Evolutionary conservation across 2,888 invertebrate species (phyloP), one percentile per base, ranked within the genome.

Genomic region (Ctena decussata): DNA sequence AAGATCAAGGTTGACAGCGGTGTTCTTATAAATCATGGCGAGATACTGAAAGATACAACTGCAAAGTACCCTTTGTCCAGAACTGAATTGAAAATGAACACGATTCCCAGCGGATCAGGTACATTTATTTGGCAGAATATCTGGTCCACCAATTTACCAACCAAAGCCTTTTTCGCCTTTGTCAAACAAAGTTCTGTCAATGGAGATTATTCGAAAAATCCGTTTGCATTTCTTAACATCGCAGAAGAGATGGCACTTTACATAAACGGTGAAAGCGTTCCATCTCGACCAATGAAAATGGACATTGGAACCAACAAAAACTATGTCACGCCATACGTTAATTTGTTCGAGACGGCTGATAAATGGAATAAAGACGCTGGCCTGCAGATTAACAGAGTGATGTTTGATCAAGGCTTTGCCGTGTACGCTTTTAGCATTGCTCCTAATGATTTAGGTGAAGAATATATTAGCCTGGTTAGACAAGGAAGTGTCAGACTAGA

Each of bases 1-100:
- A 83, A 39, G 74, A 30, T 77, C n/a, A 82, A 60, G 8, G 65
- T 77, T 18, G 82, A 82, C 27, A 77, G 77, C 39, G 82, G 77
- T 3, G 69, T 82, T 0, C 24, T 82, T 0, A 37, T 82, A n/a
- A 82, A 82, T 69, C 82, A 77, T 32, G 77, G 44, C 0, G 49
- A 82, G 65, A 49, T 78, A 71, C 44, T 79, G 18, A 70, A 75
- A 57, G 60, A 77, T 0, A 53, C 21, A 5, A 77, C 82, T 18
- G 82, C 82, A 8, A 77, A 65, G 21, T 82, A 82, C 27, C 41
- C 73, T 15, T 21, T 82, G 32, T 46, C 60, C 0, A 82, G 82
- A 82, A 77, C 73, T 0, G 72, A 82, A 49, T 69, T 82, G 5
- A 73, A 73, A 39, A 60, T 77, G 69, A 73, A 73, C 15, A 76